phyloP scores from a whole-genome alignment of 1,140 invertebrate species.

The Saxidomus purpurata region DNA sequence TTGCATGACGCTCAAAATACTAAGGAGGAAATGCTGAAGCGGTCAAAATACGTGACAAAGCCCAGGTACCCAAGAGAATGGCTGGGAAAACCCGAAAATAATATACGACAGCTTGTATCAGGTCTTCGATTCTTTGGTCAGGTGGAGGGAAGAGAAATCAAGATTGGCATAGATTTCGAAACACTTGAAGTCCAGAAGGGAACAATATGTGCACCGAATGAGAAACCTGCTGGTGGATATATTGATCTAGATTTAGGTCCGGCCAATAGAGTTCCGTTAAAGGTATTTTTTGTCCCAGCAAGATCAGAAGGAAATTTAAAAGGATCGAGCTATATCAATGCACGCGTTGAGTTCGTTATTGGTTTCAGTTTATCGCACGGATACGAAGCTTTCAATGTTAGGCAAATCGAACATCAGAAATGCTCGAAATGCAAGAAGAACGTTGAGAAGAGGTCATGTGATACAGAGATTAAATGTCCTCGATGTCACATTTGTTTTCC shows the following conservation, averaged over 20 bases:
- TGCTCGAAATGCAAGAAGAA: slow-evolving; percentile 38
- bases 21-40: slow-evolving; percentile 37
- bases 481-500: not conserved
- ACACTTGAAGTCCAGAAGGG: slow-evolving; percentile 64
- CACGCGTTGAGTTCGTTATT: slow-evolving; percentile 71
- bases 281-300: slow-evolving; percentile 70
- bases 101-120: slow-evolving; percentile 55
- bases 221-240: slow-evolving; percentile 57
- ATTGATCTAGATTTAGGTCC: slow-evolving; percentile 67
- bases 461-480: not conserved
- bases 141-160: slow-evolving; percentile 13
- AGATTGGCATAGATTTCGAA: not conserved
- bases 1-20: slow-evolving; percentile 64
- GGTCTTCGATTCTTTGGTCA: not conserved
- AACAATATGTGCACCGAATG: slow-evolving; percentile 69
- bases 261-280: slow-evolving; percentile 47
- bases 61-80: slow-evolving; percentile 70
- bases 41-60: slow-evolving; percentile 48
- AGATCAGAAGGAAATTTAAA: slow-evolving; percentile 51
- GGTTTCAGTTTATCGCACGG: slow-evolving; percentile 70
- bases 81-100: slow-evolving; percentile 59
- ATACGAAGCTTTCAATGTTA: slow-evolving; percentile 75
- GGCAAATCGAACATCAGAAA: slow-evolving; percentile 20
- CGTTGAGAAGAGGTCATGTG: slow-evolving; percentile 17
- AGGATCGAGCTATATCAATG: slow-evolving; percentile 47